These are phyloP conservation scores for Hemicordylus capensis DNA, from an alignment of 2,113 vertebrate species.

Conservation along the genomic window DNA sequence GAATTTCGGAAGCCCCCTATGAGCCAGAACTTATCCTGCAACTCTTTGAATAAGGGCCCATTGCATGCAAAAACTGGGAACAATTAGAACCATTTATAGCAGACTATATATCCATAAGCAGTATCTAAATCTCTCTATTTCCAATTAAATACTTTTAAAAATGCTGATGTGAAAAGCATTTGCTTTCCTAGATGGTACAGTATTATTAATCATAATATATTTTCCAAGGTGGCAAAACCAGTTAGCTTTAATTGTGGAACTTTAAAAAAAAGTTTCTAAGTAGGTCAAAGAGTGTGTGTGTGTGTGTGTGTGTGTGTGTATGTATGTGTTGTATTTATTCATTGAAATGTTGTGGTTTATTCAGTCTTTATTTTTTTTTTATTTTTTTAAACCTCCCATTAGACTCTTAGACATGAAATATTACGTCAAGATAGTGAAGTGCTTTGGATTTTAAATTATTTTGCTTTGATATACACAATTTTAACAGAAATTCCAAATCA, in stretches of 20 bases:
- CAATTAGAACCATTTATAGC: background rate
- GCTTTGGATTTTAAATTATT: slow-evolving; percentile 9
- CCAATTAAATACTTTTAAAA: background rate
- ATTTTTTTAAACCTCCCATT: background rate
- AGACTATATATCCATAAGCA: background rate
- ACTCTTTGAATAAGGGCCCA: background rate
- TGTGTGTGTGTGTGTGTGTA: too few relatives aligned
- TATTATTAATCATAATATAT: background rate
- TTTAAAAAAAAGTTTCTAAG: slow-evolving; percentile 32
- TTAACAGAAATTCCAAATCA: slow-evolving; percentile 8
- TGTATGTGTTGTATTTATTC: too few relatives aligned
- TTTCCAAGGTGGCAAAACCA: slow-evolving; percentile 1
- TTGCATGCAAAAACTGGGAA: background rate
- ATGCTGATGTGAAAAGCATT: background rate
- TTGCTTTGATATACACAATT: slow-evolving; percentile 40
- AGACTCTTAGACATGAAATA: background rate
- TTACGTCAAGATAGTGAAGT: background rate
- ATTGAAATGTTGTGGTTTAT: background rate
- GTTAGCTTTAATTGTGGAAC: slow-evolving; percentile 5
- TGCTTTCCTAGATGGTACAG: slow-evolving; percentile 13
- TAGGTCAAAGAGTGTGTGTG: too few relatives aligned
- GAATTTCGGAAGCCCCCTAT: background rate
- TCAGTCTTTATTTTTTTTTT: background rate
- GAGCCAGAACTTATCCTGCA: background rate
- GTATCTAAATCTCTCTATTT: background rate